Conservation (phyloP, 2,888 invertebrate species). For the Galerucella calmariensis region DNA sequence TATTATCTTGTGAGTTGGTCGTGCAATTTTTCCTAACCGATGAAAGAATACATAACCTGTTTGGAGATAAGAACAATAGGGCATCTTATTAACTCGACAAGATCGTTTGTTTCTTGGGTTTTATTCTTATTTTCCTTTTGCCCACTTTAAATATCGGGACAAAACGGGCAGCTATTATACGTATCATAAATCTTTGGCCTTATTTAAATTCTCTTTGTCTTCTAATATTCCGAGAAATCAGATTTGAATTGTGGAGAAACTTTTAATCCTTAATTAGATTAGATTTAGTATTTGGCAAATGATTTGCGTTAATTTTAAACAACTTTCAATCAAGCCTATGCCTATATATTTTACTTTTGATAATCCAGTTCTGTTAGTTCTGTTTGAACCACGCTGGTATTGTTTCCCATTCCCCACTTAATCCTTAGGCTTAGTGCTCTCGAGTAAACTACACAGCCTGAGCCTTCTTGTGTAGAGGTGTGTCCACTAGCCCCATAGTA, state of each 20-base stretch:
- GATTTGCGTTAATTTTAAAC: not conserved
- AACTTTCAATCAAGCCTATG: too few species aligned
- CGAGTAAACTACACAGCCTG: too few species aligned
- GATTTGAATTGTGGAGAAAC: conserved; percentile 30
- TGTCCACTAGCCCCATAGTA: too few species aligned
- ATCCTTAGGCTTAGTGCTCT: too few species aligned
- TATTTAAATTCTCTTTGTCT: conserved; percentile 47
- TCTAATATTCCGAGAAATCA: conserved; percentile 41
- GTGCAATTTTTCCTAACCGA: conserved; percentile 41
- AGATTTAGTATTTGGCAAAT: not conserved
- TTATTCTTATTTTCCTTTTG: conserved; percentile 44
- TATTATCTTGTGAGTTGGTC: conserved; percentile 28
- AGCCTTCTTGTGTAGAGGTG: too few species aligned
- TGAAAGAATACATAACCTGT: conserved; percentile 32
- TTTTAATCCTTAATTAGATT: not conserved
- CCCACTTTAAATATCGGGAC: conserved; percentile 45
- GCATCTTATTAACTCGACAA: conserved; percentile 55
- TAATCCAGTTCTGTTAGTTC: too few species aligned
- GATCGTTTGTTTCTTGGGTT: conserved; percentile 52
- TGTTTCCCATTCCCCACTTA: too few species aligned
- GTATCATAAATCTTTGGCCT: conserved; percentile 50
- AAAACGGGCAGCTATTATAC: conserved; percentile 39
- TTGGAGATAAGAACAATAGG: conserved; percentile 49
- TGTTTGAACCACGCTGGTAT: too few species aligned
- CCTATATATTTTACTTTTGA: too few species aligned